phyloP scores from a whole-genome alignment of 1,140 invertebrate species.

The Drosophila pandora region DNA sequence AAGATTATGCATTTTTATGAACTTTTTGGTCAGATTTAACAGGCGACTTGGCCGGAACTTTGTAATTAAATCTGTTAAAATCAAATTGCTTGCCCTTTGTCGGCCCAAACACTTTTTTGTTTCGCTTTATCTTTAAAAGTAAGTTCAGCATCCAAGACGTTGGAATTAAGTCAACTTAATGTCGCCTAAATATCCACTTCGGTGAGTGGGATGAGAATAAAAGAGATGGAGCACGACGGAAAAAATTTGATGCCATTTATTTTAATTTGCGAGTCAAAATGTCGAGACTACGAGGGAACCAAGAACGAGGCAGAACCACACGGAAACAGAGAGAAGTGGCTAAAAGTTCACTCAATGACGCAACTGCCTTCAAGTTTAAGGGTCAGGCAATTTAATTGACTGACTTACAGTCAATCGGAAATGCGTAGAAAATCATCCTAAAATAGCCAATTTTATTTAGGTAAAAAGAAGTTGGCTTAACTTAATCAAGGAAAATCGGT shows the following conservation, averaged over 20 bases:
- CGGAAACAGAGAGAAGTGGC: background rate
- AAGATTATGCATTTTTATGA: conserved; percentile 61
- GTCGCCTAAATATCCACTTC: conserved; percentile 42
- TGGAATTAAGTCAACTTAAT: conserved; percentile 66
- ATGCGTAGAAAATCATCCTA: conserved; percentile 23
- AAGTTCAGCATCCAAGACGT: conserved; percentile 39
- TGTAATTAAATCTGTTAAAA: conserved; percentile 68
- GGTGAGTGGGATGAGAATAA: conserved; percentile 10
- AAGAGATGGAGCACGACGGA: conserved; percentile 22
- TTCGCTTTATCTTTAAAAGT: conserved; percentile 5
- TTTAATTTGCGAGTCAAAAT: conserved; percentile 76
- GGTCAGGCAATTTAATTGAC: conserved; percentile 51
- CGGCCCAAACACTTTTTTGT: background rate
- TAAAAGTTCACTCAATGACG: conserved; percentile 34
- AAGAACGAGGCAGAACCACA: conserved; percentile 43
- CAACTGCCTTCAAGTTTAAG: conserved; percentile 16
- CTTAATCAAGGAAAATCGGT: conserved; percentile 31
- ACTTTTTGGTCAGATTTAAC: conserved; percentile 53
- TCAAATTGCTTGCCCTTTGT: conserved; percentile 44
- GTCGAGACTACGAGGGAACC: conserved; percentile 65
- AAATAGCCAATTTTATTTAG: conserved; percentile 42
- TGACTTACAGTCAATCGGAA: conserved; percentile 29
- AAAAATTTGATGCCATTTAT: conserved; percentile 73
- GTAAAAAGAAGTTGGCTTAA: conserved; percentile 18
- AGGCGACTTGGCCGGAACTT: conserved; percentile 44